These are phyloP conservation scores for Zingel zingel DNA, from an alignment of 2,113 vertebrate species.

Conservation along the genomic window DNA sequence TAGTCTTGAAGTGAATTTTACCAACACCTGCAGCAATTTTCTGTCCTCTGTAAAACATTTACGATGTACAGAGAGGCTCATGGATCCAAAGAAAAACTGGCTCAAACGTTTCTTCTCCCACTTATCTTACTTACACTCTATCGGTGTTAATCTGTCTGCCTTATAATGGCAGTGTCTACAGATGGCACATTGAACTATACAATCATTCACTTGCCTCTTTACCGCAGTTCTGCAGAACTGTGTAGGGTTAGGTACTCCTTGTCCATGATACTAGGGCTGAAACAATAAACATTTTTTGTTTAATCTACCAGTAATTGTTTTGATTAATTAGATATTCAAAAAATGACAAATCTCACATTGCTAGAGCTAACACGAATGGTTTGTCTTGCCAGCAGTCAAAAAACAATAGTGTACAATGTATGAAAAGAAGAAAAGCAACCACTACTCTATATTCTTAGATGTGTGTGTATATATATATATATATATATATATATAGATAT, in stretches of 20 bases:
- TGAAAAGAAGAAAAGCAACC: not conserved
- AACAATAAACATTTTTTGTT: not conserved
- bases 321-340: not conserved
- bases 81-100: slow-evolving; percentile 17
- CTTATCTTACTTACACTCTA: slow-evolving; percentile 9
- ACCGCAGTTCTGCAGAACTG: slow-evolving; percentile 15
- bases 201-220: slow-evolving; percentile 23
- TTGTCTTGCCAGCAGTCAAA: not conserved
- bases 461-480: too few species aligned
- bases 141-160: slow-evolving; percentile 10
- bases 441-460: not conserved
- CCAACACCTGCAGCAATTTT: slow-evolving; percentile 6
- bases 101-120: slow-evolving; percentile 28
- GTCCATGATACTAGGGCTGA: not conserved
- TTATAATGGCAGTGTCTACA: not conserved
- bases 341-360: not conserved
- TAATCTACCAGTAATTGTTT: not conserved
- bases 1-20: not conserved
- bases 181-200: slow-evolving; percentile 29
- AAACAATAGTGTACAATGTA: not conserved
- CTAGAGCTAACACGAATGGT: not conserved
- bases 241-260: not conserved
- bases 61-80: not conserved
- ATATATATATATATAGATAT: too few species aligned
- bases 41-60: not conserved